These are phyloP conservation scores for Pachypsylla venusta DNA, from an alignment of 1,140 invertebrate species.

Conservation along the genomic window DNA sequence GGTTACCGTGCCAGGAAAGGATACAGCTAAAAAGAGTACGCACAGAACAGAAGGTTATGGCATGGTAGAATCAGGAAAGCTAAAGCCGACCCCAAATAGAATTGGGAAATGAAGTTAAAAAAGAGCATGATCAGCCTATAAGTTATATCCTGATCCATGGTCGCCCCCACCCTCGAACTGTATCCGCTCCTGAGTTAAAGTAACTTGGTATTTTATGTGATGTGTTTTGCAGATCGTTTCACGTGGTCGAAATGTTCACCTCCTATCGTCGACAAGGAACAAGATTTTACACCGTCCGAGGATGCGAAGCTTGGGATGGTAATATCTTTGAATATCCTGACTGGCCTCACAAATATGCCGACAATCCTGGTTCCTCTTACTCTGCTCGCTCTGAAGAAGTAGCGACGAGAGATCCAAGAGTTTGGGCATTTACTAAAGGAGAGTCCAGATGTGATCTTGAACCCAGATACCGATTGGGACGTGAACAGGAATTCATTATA, in stretches of 20 bases:
- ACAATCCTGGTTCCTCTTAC: background rate
- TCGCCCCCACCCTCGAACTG: too few relatives aligned
- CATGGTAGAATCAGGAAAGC: too few relatives aligned
- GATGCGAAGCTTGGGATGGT: background rate
- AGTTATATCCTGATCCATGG: too few relatives aligned
- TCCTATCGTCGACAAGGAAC: background rate
- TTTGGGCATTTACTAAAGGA: background rate
- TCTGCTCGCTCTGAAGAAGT: background rate
- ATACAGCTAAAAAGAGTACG: too few relatives aligned
- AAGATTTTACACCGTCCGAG: background rate
- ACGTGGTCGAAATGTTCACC: constrained; percentile 3
- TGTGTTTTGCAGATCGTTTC: background rate
- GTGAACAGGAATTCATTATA: background rate
- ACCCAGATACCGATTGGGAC: background rate
- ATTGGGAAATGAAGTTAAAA: too few relatives aligned
- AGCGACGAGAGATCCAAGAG: background rate
- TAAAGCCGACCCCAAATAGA: too few relatives aligned
- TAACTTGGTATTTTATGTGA: too few relatives aligned
- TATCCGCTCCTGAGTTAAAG: too few relatives aligned
- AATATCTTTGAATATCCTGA: constrained; percentile 1
- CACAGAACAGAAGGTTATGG: too few relatives aligned
- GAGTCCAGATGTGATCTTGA: background rate
- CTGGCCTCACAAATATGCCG: background rate
- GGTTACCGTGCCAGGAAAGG: too few relatives aligned
- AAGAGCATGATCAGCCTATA: too few relatives aligned